These are phyloP conservation scores for Epicauta chinensis DNA, from an alignment of 1,140 invertebrate genomes.

Conservation along the genomic window DNA sequence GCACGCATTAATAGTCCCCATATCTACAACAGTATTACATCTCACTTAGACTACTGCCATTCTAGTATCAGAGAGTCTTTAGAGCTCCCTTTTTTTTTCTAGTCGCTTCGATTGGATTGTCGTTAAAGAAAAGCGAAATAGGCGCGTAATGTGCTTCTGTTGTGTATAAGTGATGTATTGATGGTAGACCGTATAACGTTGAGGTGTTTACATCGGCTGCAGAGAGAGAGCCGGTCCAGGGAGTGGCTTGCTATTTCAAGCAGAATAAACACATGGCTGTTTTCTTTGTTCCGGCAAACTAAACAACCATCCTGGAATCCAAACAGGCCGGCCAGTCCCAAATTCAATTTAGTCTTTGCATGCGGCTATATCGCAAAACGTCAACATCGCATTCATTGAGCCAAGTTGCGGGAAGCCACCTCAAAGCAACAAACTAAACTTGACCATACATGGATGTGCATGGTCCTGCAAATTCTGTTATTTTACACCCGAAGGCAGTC, in stretches of 20 bases:
- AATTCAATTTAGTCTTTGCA: conserved; percentile 50
- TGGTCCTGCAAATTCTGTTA: too few species aligned
- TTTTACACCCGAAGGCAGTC: too few species aligned
- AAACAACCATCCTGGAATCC: conserved; percentile 51
- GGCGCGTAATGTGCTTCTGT: conserved; percentile 10
- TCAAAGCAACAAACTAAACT: conserved; percentile 14
- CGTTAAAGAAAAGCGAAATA: conserved; percentile 16
- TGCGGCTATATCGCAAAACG: conserved; percentile 42
- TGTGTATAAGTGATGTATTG: conserved; percentile 17
- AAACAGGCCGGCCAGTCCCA: conserved; percentile 49
- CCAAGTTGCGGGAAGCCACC: conserved; percentile 23
- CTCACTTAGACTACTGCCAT: conserved; percentile 18
- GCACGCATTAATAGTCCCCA: conserved; percentile 35
- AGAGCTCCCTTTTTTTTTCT: conserved; percentile 1
- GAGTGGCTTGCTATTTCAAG: conserved; percentile 48
- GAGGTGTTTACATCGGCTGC: conserved; percentile 40
- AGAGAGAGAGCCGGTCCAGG: conserved; percentile 32
- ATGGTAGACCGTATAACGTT: conserved; percentile 23
- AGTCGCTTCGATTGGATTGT: conserved; percentile 15
- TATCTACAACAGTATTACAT: conserved; percentile 35
- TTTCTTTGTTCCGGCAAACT: conserved; percentile 53
- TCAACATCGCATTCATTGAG: conserved; percentile 32
- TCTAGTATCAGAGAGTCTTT: conserved; percentile 7
- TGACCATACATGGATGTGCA: background rate
- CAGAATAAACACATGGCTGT: conserved; percentile 53